A percentile compares a stretch with the other conserved stretches of the same genome.
Conservation (phyloP, 2,113 vertebrate genomes). For the Pitta sordida region DNA sequence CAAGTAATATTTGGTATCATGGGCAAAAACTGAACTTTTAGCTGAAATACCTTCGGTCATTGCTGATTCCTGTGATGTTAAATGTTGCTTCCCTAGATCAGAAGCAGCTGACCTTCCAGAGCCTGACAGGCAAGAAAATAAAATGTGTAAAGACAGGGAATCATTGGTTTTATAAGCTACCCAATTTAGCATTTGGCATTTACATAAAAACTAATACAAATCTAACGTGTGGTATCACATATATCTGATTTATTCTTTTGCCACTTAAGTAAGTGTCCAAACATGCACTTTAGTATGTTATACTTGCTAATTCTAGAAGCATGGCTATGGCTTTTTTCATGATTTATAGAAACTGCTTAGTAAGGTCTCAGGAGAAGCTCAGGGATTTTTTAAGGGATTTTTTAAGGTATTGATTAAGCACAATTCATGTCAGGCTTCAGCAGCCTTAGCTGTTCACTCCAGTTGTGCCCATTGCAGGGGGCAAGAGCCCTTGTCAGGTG, state of each 20-base stretch:
- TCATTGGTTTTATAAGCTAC: neutral
- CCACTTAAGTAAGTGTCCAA: neutral
- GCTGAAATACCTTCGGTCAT: neutral
- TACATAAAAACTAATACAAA: neutral
- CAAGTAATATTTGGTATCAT: neutral
- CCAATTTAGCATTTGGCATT: neutral
- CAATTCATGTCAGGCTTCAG: neutral
- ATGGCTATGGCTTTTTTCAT: neutral
- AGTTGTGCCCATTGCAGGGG: fast-evolving
- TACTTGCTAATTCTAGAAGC: neutral
- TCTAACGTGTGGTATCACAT: neutral
- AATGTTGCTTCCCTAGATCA: neutral
- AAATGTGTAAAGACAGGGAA: neutral
- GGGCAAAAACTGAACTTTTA: neutral
- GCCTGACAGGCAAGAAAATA: neutral
- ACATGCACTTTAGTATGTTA: neutral
- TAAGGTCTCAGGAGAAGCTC: neutral
- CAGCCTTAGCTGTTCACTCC: neutral
- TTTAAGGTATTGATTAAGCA: neutral
- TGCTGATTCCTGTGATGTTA: neutral
- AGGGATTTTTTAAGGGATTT: neutral
- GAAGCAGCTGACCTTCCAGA: neutral
- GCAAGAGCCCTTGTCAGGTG: neutral
- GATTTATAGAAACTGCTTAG: neutral
- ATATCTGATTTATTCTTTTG: neutral